A percentile compares a stretch with the other conserved stretches of the same genome.
These are phyloP conservation scores for Callimico goeldii DNA, from an alignment of 2,797 vertebrate genomes.

Conservation along the genomic window DNA sequence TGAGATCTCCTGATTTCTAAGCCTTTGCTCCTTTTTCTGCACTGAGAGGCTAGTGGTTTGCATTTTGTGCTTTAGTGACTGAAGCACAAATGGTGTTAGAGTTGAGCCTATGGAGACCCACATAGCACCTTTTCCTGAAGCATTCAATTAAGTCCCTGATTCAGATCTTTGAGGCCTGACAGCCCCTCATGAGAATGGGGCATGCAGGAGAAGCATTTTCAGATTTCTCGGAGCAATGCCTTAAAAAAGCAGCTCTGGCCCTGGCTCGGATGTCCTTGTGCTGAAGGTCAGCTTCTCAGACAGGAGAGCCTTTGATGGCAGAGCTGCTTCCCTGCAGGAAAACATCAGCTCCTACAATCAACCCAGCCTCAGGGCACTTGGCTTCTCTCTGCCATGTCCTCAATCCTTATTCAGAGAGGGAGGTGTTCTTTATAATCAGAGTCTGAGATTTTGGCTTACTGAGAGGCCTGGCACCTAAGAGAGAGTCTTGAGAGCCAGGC, in stretches of 20 bases:
- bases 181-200: neutral
- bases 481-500: neutral
- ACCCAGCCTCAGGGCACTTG: neutral
- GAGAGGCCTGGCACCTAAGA: neutral
- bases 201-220: neutral
- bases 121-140: neutral
- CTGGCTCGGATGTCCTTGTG: neutral
- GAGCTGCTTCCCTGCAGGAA: neutral
- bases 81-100: neutral
- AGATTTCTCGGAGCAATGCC: neutral
- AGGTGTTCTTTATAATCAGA: accelerated
- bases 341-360: neutral
- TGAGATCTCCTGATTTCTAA: neutral
- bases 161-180: neutral
- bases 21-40: neutral
- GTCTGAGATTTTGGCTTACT: neutral
- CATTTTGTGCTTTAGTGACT: neutral
- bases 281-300: neutral
- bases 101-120: neutral
- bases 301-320: neutral
- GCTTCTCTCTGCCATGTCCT: too few relatives aligned
- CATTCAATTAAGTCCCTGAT: neutral
- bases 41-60: neutral
- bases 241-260: neutral
- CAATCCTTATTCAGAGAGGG: neutral